Percentiles rank a stretch among this genome's conserved stretches.
Evolutionary conservation across 1,140 invertebrate genomes (phyloP).

Genomic region (Phymastichus coffea): DNA sequence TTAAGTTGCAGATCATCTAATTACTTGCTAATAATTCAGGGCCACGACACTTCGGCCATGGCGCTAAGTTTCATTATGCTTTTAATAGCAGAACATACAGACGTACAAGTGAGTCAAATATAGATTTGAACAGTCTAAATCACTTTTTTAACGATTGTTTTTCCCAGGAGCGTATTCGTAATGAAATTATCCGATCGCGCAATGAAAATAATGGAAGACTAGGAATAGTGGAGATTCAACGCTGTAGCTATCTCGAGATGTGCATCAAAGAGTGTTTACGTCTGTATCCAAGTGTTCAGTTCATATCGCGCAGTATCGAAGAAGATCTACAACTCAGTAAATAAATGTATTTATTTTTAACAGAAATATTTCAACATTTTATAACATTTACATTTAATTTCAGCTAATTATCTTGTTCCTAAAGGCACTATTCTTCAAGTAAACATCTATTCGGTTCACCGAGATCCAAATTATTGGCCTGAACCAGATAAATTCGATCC

Average conservation of each 20-base stretch:
- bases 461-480: slow-evolving; percentile 67
- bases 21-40: no score
- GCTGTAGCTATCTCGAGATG: slow-evolving; percentile 57
- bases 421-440: slow-evolving; percentile 52
- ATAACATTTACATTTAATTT: slow-evolving; percentile 16
- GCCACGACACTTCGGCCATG: slow-evolving; percentile 70
- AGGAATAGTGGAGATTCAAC: slow-evolving; percentile 25
- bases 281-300: slow-evolving; percentile 62
- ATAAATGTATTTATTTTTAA: neutral
- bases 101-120: slow-evolving; percentile 57
- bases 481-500: slow-evolving; percentile 76
- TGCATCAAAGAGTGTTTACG: slow-evolving; percentile 63
- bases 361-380: neutral
- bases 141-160: neutral
- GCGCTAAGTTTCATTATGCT: slow-evolving; percentile 62
- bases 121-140: neutral
- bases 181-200: slow-evolving; percentile 32
- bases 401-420: slow-evolving; percentile 44
- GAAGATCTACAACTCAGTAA: slow-evolving; percentile 46
- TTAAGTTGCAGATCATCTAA: no score
- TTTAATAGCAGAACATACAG: slow-evolving; percentile 59
- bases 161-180: slow-evolving; percentile 29
- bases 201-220: slow-evolving; percentile 24
- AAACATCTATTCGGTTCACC: slow-evolving; percentile 63
- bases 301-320: slow-evolving; percentile 53